phyloP scores from a whole-genome alignment of 1,140 invertebrate genomes.

The Orchestia grillus region DNA sequence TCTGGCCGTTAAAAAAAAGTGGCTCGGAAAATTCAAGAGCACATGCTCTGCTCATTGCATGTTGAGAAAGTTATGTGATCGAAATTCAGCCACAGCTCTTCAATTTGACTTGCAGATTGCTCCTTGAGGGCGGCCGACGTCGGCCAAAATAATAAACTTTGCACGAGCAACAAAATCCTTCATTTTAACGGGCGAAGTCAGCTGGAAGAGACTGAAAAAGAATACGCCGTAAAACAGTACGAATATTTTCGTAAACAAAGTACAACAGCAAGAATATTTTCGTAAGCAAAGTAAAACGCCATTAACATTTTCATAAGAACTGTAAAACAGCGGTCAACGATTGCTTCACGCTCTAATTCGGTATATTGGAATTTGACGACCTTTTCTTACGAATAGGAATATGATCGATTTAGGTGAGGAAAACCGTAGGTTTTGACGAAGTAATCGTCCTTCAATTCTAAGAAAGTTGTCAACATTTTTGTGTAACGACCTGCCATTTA shows the following conservation, averaged over 20 bases:
- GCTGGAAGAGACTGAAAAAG: background rate
- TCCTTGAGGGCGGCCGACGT: background rate
- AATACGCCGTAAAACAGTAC: background rate
- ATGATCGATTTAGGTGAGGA: background rate
- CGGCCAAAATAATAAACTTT: background rate
- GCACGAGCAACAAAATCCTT: background rate
- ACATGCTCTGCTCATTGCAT: background rate
- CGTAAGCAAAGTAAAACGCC: background rate
- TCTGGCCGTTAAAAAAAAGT: background rate
- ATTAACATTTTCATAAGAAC: background rate
- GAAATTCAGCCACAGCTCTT: background rate
- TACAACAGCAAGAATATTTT: background rate
- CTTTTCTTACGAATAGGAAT: background rate
- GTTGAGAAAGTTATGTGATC: background rate
- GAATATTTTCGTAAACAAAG: background rate
- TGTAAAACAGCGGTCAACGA: background rate
- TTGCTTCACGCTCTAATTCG: background rate
- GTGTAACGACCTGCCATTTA: background rate
- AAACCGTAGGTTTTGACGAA: background rate
- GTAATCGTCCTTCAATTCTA: background rate
- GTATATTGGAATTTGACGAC: background rate
- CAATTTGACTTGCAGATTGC: slow-evolving; percentile 7
- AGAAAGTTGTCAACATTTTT: background rate
- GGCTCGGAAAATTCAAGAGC: background rate
- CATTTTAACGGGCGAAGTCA: background rate